Evolutionary conservation across 2,797 vertebrate species (phyloP).

Genomic region (Lepidocolaptes lacrymiger): DNA sequence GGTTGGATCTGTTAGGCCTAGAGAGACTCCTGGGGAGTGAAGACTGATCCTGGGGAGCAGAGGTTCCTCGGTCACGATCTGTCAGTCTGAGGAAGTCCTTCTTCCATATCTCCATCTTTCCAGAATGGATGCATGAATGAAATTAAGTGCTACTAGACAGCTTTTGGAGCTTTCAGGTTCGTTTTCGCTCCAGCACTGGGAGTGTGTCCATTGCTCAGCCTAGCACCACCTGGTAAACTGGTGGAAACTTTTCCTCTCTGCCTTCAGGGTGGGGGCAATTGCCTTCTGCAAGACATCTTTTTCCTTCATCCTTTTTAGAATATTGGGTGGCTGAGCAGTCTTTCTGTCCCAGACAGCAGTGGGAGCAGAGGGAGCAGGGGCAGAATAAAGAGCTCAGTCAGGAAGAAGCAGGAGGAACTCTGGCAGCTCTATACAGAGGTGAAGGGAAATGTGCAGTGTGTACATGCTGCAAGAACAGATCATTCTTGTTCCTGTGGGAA

Average conservation of each 20-base stretch:
- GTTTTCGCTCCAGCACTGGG: not conserved
- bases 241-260: not conserved
- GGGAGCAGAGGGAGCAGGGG: not conserved
- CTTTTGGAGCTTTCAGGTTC: not conserved
- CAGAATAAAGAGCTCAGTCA: not conserved
- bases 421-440: not conserved
- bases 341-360: not conserved
- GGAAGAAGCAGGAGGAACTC: not conserved
- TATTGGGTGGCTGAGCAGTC: not conserved
- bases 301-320: not conserved
- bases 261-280: not conserved
- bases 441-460: not conserved
- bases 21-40: not conserved
- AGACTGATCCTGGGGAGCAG: not conserved
- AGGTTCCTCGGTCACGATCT: not conserved
- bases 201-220: not conserved
- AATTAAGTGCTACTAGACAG: not conserved
- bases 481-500: not conserved
- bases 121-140: fast-evolving
- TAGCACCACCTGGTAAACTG: not conserved
- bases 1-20: not conserved
- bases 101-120: not conserved
- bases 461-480: not conserved
- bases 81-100: not conserved
- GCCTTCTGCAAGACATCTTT: not conserved